phyloP scores from a whole-genome alignment of 2,113 vertebrate genomes.

The Zosterops japonicus region DNA sequence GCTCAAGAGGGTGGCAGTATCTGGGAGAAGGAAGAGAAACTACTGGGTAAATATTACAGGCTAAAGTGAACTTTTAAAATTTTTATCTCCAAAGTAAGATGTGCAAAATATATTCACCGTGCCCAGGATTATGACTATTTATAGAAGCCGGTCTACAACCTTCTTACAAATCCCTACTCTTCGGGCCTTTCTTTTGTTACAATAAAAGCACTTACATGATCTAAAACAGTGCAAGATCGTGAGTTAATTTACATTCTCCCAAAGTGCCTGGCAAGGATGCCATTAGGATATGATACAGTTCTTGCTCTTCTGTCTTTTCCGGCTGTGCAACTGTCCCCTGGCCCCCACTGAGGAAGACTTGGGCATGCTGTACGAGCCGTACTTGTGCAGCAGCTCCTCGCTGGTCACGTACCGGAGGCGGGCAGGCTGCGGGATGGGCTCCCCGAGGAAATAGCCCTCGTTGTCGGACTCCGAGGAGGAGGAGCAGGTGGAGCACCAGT shows the following conservation, averaged over 20 bases:
- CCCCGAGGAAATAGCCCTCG: constrained; percentile 96
- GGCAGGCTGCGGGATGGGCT: constrained; percentile 91
- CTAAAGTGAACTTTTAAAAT: constrained; percentile 55
- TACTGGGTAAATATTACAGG: constrained; percentile 56
- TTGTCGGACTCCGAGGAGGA: constrained; percentile 97
- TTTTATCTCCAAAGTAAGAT: constrained; percentile 70
- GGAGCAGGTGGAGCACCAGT: constrained; percentile 98
- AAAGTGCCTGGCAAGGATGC: constrained; percentile 28
- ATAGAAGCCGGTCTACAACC: constrained; percentile 54
- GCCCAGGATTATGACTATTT: constrained; percentile 72
- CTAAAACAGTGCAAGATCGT: constrained; percentile 83
- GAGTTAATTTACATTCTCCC: constrained; percentile 80
- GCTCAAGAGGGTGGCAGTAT: constrained; percentile 22
- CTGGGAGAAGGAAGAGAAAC: constrained; percentile 59
- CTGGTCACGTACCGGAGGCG: constrained; percentile 92
- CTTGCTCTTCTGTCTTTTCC: constrained; percentile 97
- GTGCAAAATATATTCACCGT: constrained; percentile 80
- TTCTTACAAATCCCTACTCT: constrained; percentile 30
- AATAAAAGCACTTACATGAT: constrained; percentile 70
- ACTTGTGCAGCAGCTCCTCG: constrained; percentile 94
- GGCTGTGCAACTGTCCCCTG: constrained; percentile 88
- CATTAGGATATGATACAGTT: constrained; percentile 97
- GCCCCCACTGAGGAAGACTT: constrained; percentile 82
- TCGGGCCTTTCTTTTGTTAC: constrained; percentile 23
- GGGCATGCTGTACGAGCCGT: constrained; percentile 81